These are phyloP conservation scores for Uropsilus gracilis DNA, from an alignment of 2,113 vertebrate genomes.

Conservation along the genomic window DNA sequence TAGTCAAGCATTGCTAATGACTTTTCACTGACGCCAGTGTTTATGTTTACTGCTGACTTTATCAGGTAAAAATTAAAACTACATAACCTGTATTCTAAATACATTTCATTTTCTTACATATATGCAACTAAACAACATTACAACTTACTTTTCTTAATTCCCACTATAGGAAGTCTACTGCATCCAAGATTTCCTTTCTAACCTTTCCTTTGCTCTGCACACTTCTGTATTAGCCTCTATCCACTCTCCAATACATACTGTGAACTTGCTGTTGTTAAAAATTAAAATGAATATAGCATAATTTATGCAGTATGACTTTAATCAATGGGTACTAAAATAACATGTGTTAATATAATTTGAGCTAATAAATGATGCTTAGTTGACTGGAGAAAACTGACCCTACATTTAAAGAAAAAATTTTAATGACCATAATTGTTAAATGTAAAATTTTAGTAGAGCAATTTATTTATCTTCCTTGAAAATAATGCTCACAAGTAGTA, in stretches of 20 bases:
- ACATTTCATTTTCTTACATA: background rate
- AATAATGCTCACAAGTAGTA: background rate
- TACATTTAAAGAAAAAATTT: background rate
- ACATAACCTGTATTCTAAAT: background rate
- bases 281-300: background rate
- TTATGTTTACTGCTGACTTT: background rate
- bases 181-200: background rate
- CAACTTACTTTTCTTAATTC: background rate
- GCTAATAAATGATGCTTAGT: background rate
- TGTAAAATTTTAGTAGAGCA: background rate
- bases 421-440: background rate
- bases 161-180: background rate
- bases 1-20: background rate
- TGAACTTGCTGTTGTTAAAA: background rate
- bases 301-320: background rate
- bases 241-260: rapidly evolving
- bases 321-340: background rate
- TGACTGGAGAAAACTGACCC: background rate
- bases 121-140: background rate
- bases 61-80: background rate
- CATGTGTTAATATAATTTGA: background rate
- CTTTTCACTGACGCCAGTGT: background rate
- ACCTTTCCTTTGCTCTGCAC: background rate
- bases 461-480: background rate
- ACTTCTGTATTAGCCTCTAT: background rate